phyloP scores from a whole-genome alignment of 1,140 invertebrate species.

The Pseudoatta argentina region DNA sequence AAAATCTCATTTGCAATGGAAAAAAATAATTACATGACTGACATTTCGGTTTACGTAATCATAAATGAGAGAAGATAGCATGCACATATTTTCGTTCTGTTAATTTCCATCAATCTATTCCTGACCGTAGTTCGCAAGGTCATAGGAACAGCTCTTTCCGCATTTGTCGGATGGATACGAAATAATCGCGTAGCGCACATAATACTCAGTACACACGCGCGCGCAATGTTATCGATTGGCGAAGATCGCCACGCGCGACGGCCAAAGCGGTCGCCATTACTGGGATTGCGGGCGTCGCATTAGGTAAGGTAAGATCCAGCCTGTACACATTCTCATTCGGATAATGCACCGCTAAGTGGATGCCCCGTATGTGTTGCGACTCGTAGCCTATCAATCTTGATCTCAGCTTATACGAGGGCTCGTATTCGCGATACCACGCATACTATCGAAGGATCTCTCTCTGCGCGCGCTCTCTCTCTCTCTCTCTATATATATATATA shows the following conservation, averaged over 20 bases:
- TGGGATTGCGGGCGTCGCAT: conserved; percentile 76
- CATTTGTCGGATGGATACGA: not conserved
- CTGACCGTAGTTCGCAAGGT: not conserved
- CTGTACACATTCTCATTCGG: conserved; percentile 81
- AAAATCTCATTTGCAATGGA: conserved; percentile 24
- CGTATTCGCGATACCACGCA: conserved; percentile 15
- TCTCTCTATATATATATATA: too few relatives aligned
- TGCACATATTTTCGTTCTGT: not conserved
- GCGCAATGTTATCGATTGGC: conserved; percentile 42
- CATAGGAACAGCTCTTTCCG: not conserved
- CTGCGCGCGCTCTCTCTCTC: conserved; percentile 1
- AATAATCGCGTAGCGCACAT: conserved; percentile 14
- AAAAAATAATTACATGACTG: not conserved
- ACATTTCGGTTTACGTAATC: not conserved
- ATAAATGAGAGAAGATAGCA: not conserved
- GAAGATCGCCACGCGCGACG: conserved; percentile 63
- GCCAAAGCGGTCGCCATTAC: conserved; percentile 74
- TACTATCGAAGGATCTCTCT: conserved; percentile 29
- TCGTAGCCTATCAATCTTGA: conserved; percentile 82
- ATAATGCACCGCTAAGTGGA: conserved; percentile 83
- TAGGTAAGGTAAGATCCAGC: conserved; percentile 73
- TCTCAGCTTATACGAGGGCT: conserved; percentile 60
- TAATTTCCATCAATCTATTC: not conserved
- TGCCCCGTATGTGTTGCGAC: conserved; percentile 75
- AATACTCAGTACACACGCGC: conserved; percentile 16